A percentile compares a stretch with the other conserved stretches of the same genome.
Conservation (phyloP, 2,888 invertebrate genomes). For the Nomada hirtipes region DNA sequence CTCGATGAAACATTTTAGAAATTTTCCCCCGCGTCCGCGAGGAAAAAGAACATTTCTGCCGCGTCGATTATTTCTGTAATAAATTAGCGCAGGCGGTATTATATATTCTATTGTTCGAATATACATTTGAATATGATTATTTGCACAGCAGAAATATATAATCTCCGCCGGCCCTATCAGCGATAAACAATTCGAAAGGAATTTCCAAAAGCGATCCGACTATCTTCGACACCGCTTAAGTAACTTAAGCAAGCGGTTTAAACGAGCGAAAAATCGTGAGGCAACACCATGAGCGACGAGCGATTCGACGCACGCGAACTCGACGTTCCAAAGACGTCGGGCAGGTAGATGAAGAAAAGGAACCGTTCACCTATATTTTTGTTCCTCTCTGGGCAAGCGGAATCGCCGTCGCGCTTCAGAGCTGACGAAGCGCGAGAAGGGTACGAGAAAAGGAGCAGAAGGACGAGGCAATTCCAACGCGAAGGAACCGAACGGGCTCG, state of each 20-base stretch:
- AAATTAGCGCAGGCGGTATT: too few species aligned
- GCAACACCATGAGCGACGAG: background rate
- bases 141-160: too few species aligned
- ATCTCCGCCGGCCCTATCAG: background rate
- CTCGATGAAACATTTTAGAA: too few species aligned
- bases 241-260: too few species aligned
- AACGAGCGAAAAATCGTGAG: background rate
- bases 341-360: background rate
- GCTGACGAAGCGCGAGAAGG: constrained; percentile 36
- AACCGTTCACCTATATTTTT: constrained; percentile 21
- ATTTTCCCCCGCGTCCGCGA: too few species aligned
- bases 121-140: too few species aligned
- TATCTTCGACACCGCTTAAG: too few species aligned
- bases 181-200: background rate
- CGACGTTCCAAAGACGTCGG: background rate
- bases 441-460: constrained; percentile 30
- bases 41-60: too few species aligned
- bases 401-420: constrained; percentile 27
- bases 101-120: too few species aligned
- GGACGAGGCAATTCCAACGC: constrained; percentile 1
- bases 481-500: constrained; percentile 35
- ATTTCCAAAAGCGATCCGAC: background rate
- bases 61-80: too few species aligned
- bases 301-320: background rate
- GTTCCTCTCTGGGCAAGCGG: background rate